phyloP scores from a whole-genome alignment of 2,797 vertebrate genomes.

The Cossypha caffra region DNA sequence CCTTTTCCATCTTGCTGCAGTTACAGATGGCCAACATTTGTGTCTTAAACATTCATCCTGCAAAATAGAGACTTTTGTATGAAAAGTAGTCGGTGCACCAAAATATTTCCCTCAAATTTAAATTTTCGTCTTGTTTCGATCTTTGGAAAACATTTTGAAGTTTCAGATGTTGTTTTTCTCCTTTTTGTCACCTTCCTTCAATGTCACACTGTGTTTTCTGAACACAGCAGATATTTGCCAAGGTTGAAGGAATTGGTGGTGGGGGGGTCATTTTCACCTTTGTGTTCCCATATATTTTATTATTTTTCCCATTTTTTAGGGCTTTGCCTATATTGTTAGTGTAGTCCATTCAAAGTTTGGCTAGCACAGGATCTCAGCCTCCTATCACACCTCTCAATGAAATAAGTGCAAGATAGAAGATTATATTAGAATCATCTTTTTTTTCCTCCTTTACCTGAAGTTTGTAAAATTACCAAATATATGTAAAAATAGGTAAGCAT shows the following conservation, averaged over 20 bases:
- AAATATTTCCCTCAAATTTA: slow-evolving; percentile 27
- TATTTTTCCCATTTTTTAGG: background rate
- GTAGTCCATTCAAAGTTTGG: background rate
- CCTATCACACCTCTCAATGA: background rate
- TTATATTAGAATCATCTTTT: background rate
- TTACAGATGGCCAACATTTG: slow-evolving; percentile 58
- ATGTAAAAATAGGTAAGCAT: background rate
- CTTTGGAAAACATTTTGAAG: background rate
- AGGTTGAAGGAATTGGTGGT: accelerated
- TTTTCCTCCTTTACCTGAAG: background rate
- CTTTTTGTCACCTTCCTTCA: background rate
- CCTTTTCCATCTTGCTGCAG: slow-evolving; percentile 48
- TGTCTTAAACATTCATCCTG: slow-evolving; percentile 21
- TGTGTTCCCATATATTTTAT: background rate
- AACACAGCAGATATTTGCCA: background rate
- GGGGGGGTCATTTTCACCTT: background rate
- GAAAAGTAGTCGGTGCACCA: slow-evolving; percentile 3
- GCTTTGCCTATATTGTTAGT: background rate
- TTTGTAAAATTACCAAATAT: background rate
- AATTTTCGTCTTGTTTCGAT: background rate
- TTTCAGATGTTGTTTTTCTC: slow-evolving; percentile 40
- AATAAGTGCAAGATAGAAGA: background rate
- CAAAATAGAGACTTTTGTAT: background rate
- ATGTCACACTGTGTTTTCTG: background rate
- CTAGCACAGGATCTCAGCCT: background rate